These are phyloP conservation scores for Trachelus stipa DNA, from an alignment of 2,888 invertebrate genomes.

Conservation along the genomic window DNA sequence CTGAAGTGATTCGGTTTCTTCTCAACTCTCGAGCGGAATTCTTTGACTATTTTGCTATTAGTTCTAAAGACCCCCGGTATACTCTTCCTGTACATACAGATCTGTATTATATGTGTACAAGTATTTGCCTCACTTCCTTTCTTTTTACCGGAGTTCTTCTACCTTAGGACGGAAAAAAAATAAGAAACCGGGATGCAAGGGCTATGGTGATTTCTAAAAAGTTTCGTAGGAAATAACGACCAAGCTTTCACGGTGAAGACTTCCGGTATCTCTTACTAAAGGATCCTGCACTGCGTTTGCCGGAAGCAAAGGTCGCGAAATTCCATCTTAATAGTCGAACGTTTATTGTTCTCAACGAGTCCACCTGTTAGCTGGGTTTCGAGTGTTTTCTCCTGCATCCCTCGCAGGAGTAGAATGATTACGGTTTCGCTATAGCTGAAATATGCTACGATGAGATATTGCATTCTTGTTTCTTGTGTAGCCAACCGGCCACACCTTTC, in stretches of 20 bases:
- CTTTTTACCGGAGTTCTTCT: neutral
- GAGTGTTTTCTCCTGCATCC: neutral
- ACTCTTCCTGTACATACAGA: neutral
- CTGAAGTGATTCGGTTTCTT: conserved; percentile 8
- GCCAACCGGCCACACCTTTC: conserved; percentile 62
- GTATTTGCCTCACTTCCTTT: neutral
- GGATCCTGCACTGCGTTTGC: neutral
- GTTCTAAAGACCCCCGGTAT: neutral
- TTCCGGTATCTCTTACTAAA: neutral
- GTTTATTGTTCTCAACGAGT: neutral
- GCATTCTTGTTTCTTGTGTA: conserved; percentile 61
- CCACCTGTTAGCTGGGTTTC: neutral
- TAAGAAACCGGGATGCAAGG: neutral
- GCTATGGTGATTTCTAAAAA: neutral
- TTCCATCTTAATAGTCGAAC: neutral
- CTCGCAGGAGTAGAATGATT: neutral
- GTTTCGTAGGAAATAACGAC: neutral
- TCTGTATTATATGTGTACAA: neutral
- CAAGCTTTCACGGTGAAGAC: neutral
- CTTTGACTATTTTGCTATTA: conserved; percentile 5
- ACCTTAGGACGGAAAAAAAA: neutral
- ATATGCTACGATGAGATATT: conserved; percentile 46
- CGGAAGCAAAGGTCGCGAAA: neutral
- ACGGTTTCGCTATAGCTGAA: conserved; percentile 2
- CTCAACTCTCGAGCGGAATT: neutral